Percentiles rank a stretch among this genome's conserved stretches.
Evolutionary conservation across 2,888 invertebrate species (phyloP).

Genomic region (Auanema sp.): DNA sequence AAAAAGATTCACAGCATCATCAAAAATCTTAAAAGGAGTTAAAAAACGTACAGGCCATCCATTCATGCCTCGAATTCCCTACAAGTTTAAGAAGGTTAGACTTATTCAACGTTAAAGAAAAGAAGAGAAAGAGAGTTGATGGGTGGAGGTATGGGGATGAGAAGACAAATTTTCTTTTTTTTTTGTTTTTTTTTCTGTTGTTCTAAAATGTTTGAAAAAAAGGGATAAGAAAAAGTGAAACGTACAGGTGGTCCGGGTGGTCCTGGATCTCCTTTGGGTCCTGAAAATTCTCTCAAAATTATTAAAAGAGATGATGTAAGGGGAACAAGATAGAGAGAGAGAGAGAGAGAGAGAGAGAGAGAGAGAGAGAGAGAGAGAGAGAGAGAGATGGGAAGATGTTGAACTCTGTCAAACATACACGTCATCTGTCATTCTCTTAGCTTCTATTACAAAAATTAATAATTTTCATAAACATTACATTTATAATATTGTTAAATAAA

Average conservation of each 20-base stretch:
- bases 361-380: conserved; percentile 1
- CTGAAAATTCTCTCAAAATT: conserved; percentile 37
- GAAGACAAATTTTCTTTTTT: not conserved
- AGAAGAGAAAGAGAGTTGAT: not conserved
- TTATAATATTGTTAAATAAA: too few species aligned
- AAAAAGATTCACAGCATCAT: conserved; percentile 27
- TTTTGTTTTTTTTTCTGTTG: not conserved
- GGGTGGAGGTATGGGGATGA: too few species aligned
- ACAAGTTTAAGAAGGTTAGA: not conserved
- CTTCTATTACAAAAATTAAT: too few species aligned
- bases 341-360: conserved; percentile 14
- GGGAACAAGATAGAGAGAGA: conserved; percentile 1
- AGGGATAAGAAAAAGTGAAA: conserved; percentile 8
- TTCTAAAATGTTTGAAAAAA: conserved; percentile 5
- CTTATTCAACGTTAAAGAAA: not conserved
- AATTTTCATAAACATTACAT: too few species aligned
- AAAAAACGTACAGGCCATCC: conserved; percentile 23
- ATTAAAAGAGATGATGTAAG: conserved; percentile 6
- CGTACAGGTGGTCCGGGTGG: conserved; percentile 51
- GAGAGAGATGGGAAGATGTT: conserved; percentile 12
- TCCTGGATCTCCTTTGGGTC: conserved; percentile 51
- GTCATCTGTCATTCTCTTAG: too few species aligned
- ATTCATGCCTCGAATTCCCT: conserved; percentile 19
- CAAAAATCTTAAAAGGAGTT: conserved; percentile 10
- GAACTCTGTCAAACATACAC: not conserved